Percentiles rank a stretch among this genome's conserved stretches.
phyloP scores from a whole-genome alignment of 2,888 invertebrate species.

The Machimus rusticus region DNA sequence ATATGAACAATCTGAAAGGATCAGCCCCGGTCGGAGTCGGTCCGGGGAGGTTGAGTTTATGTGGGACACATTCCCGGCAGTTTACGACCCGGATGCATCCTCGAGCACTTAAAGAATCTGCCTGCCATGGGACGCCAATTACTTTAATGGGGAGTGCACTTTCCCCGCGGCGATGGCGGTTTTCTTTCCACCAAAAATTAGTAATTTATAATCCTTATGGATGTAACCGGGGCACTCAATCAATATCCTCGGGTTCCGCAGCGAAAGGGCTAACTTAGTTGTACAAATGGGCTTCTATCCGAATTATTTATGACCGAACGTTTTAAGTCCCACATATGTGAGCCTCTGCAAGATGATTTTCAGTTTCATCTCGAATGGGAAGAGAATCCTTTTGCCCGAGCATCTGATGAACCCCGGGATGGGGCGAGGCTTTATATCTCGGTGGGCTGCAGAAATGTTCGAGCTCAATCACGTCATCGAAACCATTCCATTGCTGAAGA shows the following conservation, averaged over 20 bases:
- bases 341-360: background rate
- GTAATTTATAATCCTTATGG: background rate
- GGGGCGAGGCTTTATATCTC: background rate
- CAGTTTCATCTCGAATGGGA: background rate
- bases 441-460: background rate
- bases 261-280: background rate
- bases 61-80: background rate
- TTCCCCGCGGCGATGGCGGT: background rate
- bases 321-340: background rate
- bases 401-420: background rate
- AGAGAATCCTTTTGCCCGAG: background rate
- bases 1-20: constrained; percentile 32
- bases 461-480: background rate
- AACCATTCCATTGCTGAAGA: background rate
- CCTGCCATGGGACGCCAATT: background rate
- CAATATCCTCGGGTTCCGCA: background rate
- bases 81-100: background rate
- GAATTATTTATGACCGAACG: background rate
- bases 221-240: background rate
- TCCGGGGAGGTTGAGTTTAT: background rate
- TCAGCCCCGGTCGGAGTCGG: background rate
- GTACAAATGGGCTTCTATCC: background rate
- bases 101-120: background rate
- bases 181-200: background rate
- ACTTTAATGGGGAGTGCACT: background rate